Evolutionary conservation across 2,113 vertebrate genomes (phyloP).

Genomic region (Actenoides hombroni): DNA sequence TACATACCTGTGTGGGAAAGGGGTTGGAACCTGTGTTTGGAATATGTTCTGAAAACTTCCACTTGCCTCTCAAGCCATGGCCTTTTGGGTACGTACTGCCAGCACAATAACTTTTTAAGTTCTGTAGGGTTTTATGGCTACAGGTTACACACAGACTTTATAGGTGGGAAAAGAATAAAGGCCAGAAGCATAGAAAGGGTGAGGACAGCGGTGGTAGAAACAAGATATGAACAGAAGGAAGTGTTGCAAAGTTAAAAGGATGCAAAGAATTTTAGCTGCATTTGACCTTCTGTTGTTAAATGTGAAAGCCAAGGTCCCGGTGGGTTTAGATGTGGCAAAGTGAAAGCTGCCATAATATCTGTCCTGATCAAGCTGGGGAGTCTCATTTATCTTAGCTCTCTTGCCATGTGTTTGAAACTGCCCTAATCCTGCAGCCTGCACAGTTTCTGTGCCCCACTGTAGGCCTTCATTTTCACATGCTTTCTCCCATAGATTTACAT

Average conservation of each 20-base stretch:
- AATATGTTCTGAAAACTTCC: background rate
- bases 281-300: background rate
- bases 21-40: background rate
- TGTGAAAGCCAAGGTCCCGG: background rate
- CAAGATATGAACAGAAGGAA: background rate
- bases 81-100: background rate
- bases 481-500: background rate
- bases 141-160: background rate
- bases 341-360: background rate
- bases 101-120: rapidly evolving
- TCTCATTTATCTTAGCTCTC: background rate
- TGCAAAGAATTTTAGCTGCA: background rate
- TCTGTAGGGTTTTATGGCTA: background rate
- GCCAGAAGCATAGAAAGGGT: background rate
- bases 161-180: background rate
- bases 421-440: background rate
- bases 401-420: background rate
- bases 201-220: background rate
- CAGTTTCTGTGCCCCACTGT: background rate
- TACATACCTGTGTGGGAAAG: background rate
- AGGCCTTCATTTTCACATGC: background rate
- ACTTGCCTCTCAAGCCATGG: background rate
- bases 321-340: background rate
- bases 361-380: background rate
- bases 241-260: background rate